Evolutionary conservation across 2,888 invertebrate genomes (phyloP), one percentile per base, ranked within the genome.

Genomic region (Acleris literana): DNA sequence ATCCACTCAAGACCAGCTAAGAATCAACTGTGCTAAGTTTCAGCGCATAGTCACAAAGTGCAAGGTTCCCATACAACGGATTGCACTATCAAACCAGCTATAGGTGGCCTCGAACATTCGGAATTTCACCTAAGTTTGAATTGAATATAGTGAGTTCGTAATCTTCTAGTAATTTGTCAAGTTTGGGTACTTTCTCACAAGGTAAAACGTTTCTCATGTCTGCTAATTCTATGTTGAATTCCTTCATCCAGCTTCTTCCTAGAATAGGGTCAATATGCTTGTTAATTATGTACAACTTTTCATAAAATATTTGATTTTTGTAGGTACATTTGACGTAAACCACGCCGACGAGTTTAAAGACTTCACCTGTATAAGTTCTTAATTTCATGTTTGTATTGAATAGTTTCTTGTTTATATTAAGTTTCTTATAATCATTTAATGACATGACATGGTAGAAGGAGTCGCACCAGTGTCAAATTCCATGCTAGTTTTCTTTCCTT

Each of bases 221-320:
- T 7, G 49, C 49, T 6, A 49, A 11, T 18, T 49, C 9, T 9
- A 48, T 5, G 7, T 49, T 49, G 7, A 57, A 17, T 43, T 57
- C 51, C n/a, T 49, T 51, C 29, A 65, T 65, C 65, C 65, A 65
- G 22, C 33, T 46, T n/a, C 65, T 29, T n/a, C 65, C 60, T 4
- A 65, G 48, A 1, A 46, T 17, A 6, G 7, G n/a, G 46, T 46
- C 46, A 17, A 46, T 17, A 16, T 46, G 7, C 16, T 46, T 13
- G n/a, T 46, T 46, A 46, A 46, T 46, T 6, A 46, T 46, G 7
- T n/a, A 17, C 6, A 46, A 16, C 17, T 46, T 46, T 46, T 17
- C 46, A n/a, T 46, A 6, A n/a, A 17, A 46, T 6, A 5, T 3
- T 46, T 46, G n/a, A 6, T 46, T 17, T 3, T 46, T 17, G 16